These are phyloP conservation scores for Melanitta fusca DNA, from an alignment of 2,797 vertebrate species.

Conservation along the genomic window DNA sequence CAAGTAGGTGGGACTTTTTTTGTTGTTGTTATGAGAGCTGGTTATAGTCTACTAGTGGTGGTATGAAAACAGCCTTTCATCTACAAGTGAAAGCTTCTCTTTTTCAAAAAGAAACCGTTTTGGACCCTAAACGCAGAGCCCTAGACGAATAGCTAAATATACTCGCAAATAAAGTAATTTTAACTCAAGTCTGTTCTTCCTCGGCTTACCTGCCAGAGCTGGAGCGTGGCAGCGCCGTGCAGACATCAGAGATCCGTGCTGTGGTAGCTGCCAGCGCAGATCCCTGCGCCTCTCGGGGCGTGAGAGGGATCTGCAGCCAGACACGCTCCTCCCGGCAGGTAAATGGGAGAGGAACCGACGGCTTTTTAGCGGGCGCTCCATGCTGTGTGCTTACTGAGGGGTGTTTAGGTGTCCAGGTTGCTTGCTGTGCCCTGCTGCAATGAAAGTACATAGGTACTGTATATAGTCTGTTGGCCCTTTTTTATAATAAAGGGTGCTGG, in stretches of 20 bases:
- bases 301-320: rapidly evolving
- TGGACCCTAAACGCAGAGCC: neutral
- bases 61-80: neutral
- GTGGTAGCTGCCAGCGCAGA: neutral
- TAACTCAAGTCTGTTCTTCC: neutral
- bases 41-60: neutral
- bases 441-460: neutral
- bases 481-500: neutral
- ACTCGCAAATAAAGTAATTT: neutral
- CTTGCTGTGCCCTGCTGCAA: neutral
- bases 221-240: neutral
- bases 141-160: neutral
- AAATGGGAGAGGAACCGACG: neutral
- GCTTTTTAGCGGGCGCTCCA: neutral
- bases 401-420: neutral
- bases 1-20: neutral
- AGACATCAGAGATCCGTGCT: rapidly evolving
- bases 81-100: neutral
- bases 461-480: slow-evolving; percentile 37
- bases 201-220: neutral
- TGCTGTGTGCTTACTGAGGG: rapidly evolving
- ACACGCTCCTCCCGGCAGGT: neutral
- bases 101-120: neutral
- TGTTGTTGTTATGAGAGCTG: neutral
- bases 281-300: too few relatives aligned